Evolutionary conservation across 2,113 vertebrate genomes (phyloP), one percentile per base, ranked within the genome.

Genomic region (Myrmecophaga tridactyla): DNA sequence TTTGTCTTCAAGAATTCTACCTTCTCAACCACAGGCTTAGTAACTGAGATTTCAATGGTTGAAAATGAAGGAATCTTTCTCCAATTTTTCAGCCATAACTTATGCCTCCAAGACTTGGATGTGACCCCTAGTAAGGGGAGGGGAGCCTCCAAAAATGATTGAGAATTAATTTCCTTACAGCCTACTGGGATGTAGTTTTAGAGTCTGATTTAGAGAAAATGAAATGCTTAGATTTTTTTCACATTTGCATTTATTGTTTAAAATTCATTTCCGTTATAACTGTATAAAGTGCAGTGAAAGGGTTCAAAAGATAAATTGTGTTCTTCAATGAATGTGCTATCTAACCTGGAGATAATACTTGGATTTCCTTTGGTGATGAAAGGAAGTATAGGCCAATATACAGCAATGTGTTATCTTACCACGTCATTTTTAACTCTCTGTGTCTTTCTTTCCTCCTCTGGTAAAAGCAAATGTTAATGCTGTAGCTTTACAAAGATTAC

Each of bases 191-290:
- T 92, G 29, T 43, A 93, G 34, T 6, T 62, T 82, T 86, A 95
- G 20, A 86, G 27, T 78, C 41, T 73, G 69, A 87, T 87, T 90
- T 87, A 65, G 31, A 82, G 18, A 87, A 93, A 95, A 95, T 65
- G 7, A 93, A 93, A 53, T 60, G 48, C 25, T 73, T 94, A 29
- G 3, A 31, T 63, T 53, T 65, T 88, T 27, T 82, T 84, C 89
- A 39, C 2, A 69, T 23, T 36, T 92, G 13, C 8, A 58, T 31
- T 83, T 86, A 77, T 1, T 86, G 27, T 43, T 67, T n/a, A 65
- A 58, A 84, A 85, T 80, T 43, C 17, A 70, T 72, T 93, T 89
- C 82, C 29, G 14, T 62, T 78, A 56, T 36, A 63, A 27, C 21
- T 75, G 20, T 51, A 14, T n/a, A 36, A 93, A 72, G 20, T n/a